Conservation (phyloP, 2,888 invertebrate genomes). For the Standfussiana lucernea region DNA sequence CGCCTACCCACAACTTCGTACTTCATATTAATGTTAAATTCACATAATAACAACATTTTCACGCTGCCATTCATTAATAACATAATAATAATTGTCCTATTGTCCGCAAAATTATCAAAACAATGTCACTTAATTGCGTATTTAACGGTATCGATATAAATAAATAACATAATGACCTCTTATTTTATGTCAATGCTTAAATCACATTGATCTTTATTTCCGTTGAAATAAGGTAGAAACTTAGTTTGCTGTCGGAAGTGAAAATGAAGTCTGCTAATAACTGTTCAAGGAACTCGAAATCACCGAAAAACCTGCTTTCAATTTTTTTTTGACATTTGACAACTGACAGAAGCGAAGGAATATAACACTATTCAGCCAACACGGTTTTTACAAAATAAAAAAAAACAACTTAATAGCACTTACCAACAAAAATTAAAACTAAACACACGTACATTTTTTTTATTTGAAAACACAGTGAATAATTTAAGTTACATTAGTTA, state of each 20-base stretch:
- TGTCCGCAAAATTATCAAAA: not conserved
- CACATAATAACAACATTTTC: not conserved
- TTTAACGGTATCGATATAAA: not conserved
- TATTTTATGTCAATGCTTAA: not conserved
- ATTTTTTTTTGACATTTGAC: conserved; percentile 9
- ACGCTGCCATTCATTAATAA: not conserved
- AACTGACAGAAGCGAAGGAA: not conserved
- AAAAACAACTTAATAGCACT: conserved; percentile 31
- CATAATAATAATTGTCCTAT: not conserved
- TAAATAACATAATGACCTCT: not conserved
- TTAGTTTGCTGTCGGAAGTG: not conserved
- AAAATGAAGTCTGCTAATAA: too few species aligned
- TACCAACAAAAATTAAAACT: conserved; percentile 39
- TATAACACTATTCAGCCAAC: not conserved
- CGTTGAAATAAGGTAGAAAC: not conserved
- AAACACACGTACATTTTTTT: conserved; percentile 53
- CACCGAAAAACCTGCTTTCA: not conserved
- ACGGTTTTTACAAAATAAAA: not conserved
- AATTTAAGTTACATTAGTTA: conserved; percentile 7
- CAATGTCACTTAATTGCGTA: not conserved
- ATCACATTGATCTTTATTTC: not conserved
- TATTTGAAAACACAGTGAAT: conserved; percentile 11
- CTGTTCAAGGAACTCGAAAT: not conserved
- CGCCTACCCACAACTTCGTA: too few species aligned
- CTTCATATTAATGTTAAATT: not conserved